Percentiles rank a stretch among this genome's conserved stretches.
Evolutionary conservation across 2,888 invertebrate species (phyloP).

Genomic region (Tuberolachnus salignus): DNA sequence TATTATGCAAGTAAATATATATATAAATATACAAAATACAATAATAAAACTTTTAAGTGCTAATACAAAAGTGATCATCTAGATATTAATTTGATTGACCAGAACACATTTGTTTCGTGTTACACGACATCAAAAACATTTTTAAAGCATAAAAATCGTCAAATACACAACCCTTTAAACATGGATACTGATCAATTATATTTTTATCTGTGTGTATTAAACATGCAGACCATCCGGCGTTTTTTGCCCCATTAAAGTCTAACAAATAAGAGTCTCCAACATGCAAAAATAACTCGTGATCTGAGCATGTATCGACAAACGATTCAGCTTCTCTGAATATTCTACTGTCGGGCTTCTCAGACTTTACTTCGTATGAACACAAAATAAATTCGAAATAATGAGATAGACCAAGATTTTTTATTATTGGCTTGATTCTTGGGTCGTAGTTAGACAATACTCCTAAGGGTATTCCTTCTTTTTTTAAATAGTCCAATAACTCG

Average conservation of each 20-base stretch:
- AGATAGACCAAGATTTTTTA: conserved; percentile 71
- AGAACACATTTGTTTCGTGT: conserved; percentile 19
- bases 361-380: conserved; percentile 76
- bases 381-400: conserved; percentile 80
- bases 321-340: conserved; percentile 74
- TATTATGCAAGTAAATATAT: not conserved
- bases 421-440: conserved; percentile 74
- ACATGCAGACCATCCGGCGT: conserved; percentile 76
- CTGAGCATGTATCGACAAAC: conserved; percentile 62
- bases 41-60: not conserved
- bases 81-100: not conserved
- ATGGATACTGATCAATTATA: conserved; percentile 28
- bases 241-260: conserved; percentile 79
- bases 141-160: conserved; percentile 38
- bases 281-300: conserved; percentile 75
- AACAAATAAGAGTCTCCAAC: conserved; percentile 78
- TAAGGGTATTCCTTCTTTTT: conserved; percentile 64
- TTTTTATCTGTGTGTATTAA: conserved; percentile 49
- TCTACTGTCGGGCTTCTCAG: conserved; percentile 75
- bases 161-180: conserved; percentile 26
- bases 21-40: not conserved
- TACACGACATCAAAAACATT: conserved; percentile 21
- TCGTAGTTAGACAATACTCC: conserved; percentile 91
- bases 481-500: conserved; percentile 71
- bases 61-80: not conserved